These are phyloP conservation scores for Cecidostiba fungosa DNA, from an alignment of 2,888 invertebrate species.

Conservation along the genomic window DNA sequence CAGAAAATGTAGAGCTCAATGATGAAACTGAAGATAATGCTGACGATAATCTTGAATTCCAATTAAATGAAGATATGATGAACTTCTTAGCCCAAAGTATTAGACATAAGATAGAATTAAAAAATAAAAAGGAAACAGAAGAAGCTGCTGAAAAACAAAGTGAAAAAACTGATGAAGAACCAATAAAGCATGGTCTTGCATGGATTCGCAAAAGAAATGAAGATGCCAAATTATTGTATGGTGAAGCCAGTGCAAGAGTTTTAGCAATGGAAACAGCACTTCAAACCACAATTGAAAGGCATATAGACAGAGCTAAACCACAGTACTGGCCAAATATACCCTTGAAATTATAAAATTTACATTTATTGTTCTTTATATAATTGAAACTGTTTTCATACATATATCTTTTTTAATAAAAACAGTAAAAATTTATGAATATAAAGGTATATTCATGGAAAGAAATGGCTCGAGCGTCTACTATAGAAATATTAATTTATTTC, in stretches of 20 bases:
- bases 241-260: constrained; percentile 84
- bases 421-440: no score
- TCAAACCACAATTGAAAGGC: constrained; percentile 85
- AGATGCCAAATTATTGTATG: constrained; percentile 84
- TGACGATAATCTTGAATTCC: constrained; percentile 80
- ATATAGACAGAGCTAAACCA: constrained; percentile 84
- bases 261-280: constrained; percentile 88
- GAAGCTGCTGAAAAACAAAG: constrained; percentile 30
- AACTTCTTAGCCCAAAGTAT: constrained; percentile 84
- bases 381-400: constrained; percentile 21
- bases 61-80: constrained; percentile 85
- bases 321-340: constrained; percentile 88
- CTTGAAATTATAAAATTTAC: constrained; percentile 78
- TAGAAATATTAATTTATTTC: no score
- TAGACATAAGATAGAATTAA: constrained; percentile 81
- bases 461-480: no score
- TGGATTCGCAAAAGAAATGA: constrained; percentile 76
- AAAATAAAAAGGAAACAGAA: constrained; percentile 69
- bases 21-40: constrained; percentile 70
- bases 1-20: constrained; percentile 64
- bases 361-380: not conserved
- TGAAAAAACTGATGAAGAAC: constrained; percentile 60
- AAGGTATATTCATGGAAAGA: no score
- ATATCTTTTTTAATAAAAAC: constrained; percentile 29
- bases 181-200: constrained; percentile 67